Evolutionary conservation across 1,140 invertebrate species (phyloP).

Genomic region (Leptinotarsa lineolata): DNA sequence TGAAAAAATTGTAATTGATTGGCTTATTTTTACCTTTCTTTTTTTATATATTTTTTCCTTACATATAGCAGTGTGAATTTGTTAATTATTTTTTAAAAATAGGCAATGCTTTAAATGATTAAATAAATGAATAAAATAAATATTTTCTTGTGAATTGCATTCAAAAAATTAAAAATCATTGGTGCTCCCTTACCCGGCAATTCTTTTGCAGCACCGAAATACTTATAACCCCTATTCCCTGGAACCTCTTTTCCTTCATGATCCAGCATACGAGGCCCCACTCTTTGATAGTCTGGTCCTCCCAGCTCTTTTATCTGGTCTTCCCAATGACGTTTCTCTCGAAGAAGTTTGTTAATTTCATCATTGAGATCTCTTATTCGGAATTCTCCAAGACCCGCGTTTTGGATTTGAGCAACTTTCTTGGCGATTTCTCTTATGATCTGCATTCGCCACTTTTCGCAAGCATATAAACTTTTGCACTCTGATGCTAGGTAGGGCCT

Average conservation of each 20-base stretch:
- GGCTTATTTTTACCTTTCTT: no score
- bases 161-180: neutral
- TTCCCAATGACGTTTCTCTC: slow-evolving; percentile 98
- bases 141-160: no score
- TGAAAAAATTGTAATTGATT: no score
- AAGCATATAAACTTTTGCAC: slow-evolving; percentile 85
- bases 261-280: slow-evolving; percentile 93
- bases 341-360: slow-evolving; percentile 97
- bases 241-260: slow-evolving; percentile 96
- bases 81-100: no score
- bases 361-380: slow-evolving; percentile 97
- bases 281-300: slow-evolving; percentile 91
- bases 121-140: no score
- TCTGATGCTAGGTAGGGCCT: slow-evolving; percentile 93
- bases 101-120: no score
- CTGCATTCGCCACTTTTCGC: slow-evolving; percentile 94
- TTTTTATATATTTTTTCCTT: no score
- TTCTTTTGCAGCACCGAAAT: slow-evolving; percentile 99
- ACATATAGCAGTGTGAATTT: no score
- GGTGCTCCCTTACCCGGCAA: slow-evolving; percentile 71
- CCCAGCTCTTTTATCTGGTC: slow-evolving; percentile 93
- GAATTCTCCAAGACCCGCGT: slow-evolving; percentile 98
- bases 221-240: slow-evolving; percentile 97
- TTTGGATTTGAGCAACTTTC: slow-evolving; percentile 99
- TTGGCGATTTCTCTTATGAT: slow-evolving; percentile 96